Base-by-base conservation (phyloP, 2,888 invertebrate species). In the Brachypalpus laphriformis region DNA sequence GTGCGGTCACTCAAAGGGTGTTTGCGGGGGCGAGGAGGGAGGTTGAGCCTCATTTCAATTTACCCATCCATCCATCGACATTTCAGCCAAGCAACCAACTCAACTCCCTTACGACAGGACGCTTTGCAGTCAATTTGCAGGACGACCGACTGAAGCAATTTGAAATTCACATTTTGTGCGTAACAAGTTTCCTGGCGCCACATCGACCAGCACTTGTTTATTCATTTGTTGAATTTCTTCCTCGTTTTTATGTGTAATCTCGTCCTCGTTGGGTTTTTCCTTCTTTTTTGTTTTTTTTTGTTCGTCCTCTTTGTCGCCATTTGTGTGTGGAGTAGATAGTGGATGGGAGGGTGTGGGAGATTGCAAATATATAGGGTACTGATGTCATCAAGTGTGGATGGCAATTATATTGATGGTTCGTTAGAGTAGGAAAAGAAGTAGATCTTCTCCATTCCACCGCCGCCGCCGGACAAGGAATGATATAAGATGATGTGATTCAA, bases 111-210 rank as follows among this genome's bases (percentile, higher is more conserved):
- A 61, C 40, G 47, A 70, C 70, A 66, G 54, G 54, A 56, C 51
- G 80, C 51, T 85, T 85, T 81, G 71, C 85, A 85, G 85, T 85
- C 85, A 85, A 85, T 80, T 85, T 81, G 81, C 85, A 80, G 80
- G 80, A 65, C 74, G 74, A 78, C 74, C 77, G 80, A 66, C 81
- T 76, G 31, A 34, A 71, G 81, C 86, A 77, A 86, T 80, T 76
- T 76, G 76, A 77, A 87, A 83, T 83, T 83, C 80, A 87, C 82
- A 77, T 87, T 87, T 85, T 83, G 85, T 88, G 88, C 88, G 88
- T 88, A 88, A 88, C 87, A 88, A 87, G 88, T 88, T 87, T 87
- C 82, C 87, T 87, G 88, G 88, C 88, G 87, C 88, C 88, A 87
- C 87, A 87, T 87, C 87, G 88, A 87, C 88, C 87, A 87, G 82